Conservation (phyloP, 2,797 vertebrate genomes). For the Halcyon leucocephala region DNA sequence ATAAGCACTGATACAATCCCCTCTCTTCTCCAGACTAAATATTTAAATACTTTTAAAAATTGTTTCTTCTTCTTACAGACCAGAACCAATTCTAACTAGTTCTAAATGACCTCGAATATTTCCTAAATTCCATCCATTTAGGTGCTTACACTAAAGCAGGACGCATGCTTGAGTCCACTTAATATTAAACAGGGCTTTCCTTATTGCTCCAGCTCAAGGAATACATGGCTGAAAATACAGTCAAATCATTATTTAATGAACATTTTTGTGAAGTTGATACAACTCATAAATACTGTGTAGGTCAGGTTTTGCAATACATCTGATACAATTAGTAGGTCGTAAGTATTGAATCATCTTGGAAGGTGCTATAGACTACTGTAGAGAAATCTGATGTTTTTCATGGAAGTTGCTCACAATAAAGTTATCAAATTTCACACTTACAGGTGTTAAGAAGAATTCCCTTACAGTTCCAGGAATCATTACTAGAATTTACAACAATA, state of each 20-base stretch:
- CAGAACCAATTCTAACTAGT: neutral
- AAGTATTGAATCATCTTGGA: neutral
- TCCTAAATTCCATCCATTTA: neutral
- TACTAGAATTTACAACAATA: too few species aligned
- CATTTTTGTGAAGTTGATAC: neutral
- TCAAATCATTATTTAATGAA: neutral
- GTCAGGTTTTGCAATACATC: neutral
- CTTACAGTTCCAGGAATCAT: too few species aligned
- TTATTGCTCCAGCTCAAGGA: neutral
- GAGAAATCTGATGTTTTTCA: neutral
- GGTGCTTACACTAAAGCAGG: neutral
- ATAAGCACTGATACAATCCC: too few species aligned
- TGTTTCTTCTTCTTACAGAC: neutral
- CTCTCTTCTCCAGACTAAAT: too few species aligned
- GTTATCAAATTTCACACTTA: neutral
- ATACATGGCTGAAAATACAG: neutral
- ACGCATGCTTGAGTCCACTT: neutral
- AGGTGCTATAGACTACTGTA: neutral
- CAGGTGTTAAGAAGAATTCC: neutral
- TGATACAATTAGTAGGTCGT: neutral
- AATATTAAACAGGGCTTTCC: neutral
- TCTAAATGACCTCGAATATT: neutral
- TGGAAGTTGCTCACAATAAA: neutral
- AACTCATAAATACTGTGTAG: neutral
- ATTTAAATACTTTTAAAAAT: neutral